Base-by-base conservation (phyloP, 2,797 vertebrate species). In the Peromyscus eremicus region DNA sequence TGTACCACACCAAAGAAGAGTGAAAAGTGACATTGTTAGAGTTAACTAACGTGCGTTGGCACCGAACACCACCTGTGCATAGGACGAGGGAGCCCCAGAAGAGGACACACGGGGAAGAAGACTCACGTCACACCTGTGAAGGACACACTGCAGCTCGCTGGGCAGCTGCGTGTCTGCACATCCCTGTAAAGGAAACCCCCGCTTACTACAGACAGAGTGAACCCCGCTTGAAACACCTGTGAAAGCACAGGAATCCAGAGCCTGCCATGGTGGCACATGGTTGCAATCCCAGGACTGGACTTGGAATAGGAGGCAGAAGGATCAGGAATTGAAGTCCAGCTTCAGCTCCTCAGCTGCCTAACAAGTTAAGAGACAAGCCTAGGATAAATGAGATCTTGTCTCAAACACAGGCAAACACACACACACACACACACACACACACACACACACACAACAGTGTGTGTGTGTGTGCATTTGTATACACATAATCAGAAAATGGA, bases 1-100 rank as follows among this genome's bases (percentile, higher is more conserved):
- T 95, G 89, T 84, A 92, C 49, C 66, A 14, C 62, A 14, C 68
- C 86, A 60, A 94, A 82, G 49, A 94, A 87, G 62, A 75, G 34
- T 62, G 23, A 85, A 86, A 91, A 91, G 70, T 27, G 57, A 68
- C 40, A 57, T 21, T 43, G 52, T 9, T 8, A 92, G 34, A 71
- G 79, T 87, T 95, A 23, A 52, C 60, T 19, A 40, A 62, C 43
- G 71, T 14, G 0, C 75, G 19, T 92, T 85, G 85, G 68, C 70
- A 55, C 14, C 91, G 80, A 89, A 79, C 2, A 34, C 23, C 62
- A 73, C 11, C 7, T 21, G 13, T 34, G 34, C 29, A 86, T 57
- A 91, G 86, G 85, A 25, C 23, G 73, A n/a, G 12, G 71, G 49
- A 71, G 82, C 87, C 91, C 60, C 86, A 16, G 17, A 40, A 46